These are phyloP conservation scores for Gila orcuttii DNA, from an alignment of 2,113 vertebrate genomes.

Conservation along the genomic window DNA sequence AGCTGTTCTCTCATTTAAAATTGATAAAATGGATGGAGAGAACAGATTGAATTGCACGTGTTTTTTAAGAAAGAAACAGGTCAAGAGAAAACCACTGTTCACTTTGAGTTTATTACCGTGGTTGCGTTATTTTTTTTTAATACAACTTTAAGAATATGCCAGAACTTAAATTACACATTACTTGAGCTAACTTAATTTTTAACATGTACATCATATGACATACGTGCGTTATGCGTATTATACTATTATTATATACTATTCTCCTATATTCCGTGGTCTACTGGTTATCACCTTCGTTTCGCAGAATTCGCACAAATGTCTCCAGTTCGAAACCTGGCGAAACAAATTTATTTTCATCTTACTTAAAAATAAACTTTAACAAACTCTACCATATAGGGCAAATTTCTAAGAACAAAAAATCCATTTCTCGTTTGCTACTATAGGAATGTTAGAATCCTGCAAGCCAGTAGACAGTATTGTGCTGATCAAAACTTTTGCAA, in stretches of 20 bases:
- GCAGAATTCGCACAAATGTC: conserved; percentile 61
- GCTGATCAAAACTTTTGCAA: not conserved
- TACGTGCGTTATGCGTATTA: not conserved
- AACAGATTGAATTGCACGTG: not conserved
- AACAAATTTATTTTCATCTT: conserved; percentile 42
- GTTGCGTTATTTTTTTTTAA: not conserved
- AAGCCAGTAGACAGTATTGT: not conserved
- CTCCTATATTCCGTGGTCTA: conserved; percentile 65
- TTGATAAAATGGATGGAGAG: not conserved
- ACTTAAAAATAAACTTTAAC: not conserved
- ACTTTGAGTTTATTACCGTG: not conserved
- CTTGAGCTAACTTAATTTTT: not conserved
- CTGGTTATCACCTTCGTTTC: conserved; percentile 72
- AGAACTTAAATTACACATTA: not conserved
- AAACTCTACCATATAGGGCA: too few relatives aligned
- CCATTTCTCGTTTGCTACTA: too few relatives aligned
- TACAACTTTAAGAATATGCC: not conserved
- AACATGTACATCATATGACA: not conserved
- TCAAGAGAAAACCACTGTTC: not conserved
- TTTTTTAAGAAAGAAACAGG: not conserved
- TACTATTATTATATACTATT: not conserved
- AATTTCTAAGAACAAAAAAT: too few relatives aligned
- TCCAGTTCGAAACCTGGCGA: conserved; percentile 73
- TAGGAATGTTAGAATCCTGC: not conserved
- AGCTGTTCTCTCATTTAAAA: too few relatives aligned